Evolutionary conservation across 2,113 vertebrate species (phyloP), one percentile per base, ranked within the genome.

Genomic region (Pycnonotus jocosus): DNA sequence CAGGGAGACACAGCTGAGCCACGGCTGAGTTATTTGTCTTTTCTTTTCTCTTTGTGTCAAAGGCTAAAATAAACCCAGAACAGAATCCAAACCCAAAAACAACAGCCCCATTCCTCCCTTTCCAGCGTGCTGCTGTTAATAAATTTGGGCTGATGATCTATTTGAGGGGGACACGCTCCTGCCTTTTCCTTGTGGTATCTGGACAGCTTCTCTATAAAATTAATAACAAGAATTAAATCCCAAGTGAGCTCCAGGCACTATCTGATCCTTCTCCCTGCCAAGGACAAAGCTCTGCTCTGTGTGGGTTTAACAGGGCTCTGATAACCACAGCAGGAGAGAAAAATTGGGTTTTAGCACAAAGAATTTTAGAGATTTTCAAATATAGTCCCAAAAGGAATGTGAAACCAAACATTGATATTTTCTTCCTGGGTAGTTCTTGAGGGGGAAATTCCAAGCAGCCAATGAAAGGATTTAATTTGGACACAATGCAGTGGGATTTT

Each of bases 191-290:
- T 86, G 62, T 82, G 71, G 42, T 81, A 72, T 58, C 76, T 82
- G 76, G 76, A 86, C 58, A 88, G 68, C 45, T 88, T 80, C 68
- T 70, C 28, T 62, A 45, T 57, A 64, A 94, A 95, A 94, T 94
- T 88, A 92, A 93, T 93, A 90, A 88, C 71, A 65, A 77, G 90
- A 95, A 93, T 92, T 93, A 94, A 92, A 90, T 95, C 85, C 86
- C 92, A 47, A 31, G 79, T 21, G 90, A 90, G 92, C 92, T 93
- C n/a, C 72, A 88, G 88, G 92, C 92, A 77, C 61, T 70, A 45
- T 69, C 88, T 90, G 95, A 86, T 93, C 88, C 64, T 90, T 86
- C 66, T 95, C 30, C 68, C 64, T 90, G 72, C 56, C 68, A 86
- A 92, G 92, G 91, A 95, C 90, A 93, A 83, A 90, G 94, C 64